Percentiles rank a stretch among this genome's conserved stretches.
These are phyloP conservation scores for Cladorhizidae sp. DNA, from an alignment of 37 sponge, comb jelly and placozoan species.

Conservation along the genomic window DNA sequence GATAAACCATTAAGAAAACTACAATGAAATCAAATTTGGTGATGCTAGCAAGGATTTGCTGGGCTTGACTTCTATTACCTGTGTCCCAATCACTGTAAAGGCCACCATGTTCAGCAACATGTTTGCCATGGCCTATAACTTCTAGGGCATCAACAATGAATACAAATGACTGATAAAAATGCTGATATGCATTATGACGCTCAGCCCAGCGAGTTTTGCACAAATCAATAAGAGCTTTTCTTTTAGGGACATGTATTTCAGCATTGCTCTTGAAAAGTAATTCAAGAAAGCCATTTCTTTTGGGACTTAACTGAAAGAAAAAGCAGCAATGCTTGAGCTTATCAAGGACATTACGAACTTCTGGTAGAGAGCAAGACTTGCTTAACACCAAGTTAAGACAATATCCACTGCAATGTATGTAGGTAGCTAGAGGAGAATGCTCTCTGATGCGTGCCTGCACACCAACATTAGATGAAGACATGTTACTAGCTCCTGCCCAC, in stretches of 20 bases:
- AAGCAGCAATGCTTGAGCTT: background rate
- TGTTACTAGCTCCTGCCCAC: conserved; percentile 47
- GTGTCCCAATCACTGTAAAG: conserved; percentile 37
- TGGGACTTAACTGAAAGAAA: conserved; percentile 34
- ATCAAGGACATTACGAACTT: conserved; percentile 39
- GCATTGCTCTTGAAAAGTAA: conserved; percentile 20
- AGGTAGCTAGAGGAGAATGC: conserved; percentile 50
- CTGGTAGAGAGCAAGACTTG: conserved; percentile 42
- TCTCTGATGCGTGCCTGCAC: conserved; percentile 49
- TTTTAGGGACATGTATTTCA: background rate
- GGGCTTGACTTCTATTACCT: conserved; percentile 21
- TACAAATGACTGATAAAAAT: conserved; percentile 40
- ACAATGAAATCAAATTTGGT: conserved; percentile 39
- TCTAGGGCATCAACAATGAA: conserved; percentile 42
- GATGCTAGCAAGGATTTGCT: conserved; percentile 33
- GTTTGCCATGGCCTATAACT: conserved; percentile 25
- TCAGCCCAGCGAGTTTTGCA: conserved; percentile 59
- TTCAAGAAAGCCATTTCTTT: conserved; percentile 27
- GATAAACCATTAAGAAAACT: background rate
- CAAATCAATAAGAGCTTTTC: conserved; percentile 45
- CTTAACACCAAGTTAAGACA: conserved; percentile 41
- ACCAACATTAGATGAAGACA: conserved; percentile 30
- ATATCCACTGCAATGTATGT: conserved; percentile 57
- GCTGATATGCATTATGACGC: conserved; percentile 50
- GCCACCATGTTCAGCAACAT: conserved; percentile 28